Evolutionary conservation across 2,797 vertebrate genomes (phyloP).

Genomic region (Gymnoscopelus microlampas): DNA sequence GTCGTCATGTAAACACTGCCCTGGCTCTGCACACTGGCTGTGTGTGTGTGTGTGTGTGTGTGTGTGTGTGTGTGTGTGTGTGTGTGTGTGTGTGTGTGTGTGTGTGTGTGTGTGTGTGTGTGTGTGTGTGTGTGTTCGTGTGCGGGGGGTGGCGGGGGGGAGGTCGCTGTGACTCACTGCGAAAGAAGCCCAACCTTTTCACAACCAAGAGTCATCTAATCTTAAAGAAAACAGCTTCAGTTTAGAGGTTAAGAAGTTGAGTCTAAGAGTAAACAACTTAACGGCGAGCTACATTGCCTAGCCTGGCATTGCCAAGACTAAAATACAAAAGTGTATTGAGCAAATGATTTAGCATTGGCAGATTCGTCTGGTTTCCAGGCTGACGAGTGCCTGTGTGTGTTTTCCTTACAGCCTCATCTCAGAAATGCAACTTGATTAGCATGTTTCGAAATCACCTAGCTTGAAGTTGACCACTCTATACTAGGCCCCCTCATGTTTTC

Average conservation of each 20-base stretch:
- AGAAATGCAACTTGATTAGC: conserved; percentile 21
- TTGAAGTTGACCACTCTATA: background rate
- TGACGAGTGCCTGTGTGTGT: background rate
- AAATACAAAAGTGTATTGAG: too few relatives aligned
- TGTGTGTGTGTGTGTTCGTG: background rate
- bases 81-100: background rate
- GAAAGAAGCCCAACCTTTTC: conserved; percentile 28
- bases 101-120: background rate
- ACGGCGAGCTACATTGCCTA: background rate
- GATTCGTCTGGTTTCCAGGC: too few relatives aligned
- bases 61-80: background rate
- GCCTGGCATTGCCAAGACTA: too few relatives aligned
- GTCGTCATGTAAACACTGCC: conserved; percentile 70
- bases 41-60: conserved; percentile 20
- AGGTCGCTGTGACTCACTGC: conserved; percentile 32
- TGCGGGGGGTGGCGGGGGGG: background rate
- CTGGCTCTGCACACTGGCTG: conserved; percentile 73
- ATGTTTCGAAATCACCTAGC: conserved; percentile 27
- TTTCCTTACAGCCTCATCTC: conserved; percentile 14
- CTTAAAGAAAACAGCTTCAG: conserved; percentile 31
- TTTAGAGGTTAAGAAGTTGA: conserved; percentile 24
- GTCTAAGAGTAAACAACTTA: conserved; percentile 36
- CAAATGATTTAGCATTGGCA: too few relatives aligned
- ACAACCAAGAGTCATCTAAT: conserved; percentile 6
- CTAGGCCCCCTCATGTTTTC: too few relatives aligned